phyloP scores from a whole-genome alignment of 2,113 vertebrate species.

The Corythoichthys intestinalis region DNA sequence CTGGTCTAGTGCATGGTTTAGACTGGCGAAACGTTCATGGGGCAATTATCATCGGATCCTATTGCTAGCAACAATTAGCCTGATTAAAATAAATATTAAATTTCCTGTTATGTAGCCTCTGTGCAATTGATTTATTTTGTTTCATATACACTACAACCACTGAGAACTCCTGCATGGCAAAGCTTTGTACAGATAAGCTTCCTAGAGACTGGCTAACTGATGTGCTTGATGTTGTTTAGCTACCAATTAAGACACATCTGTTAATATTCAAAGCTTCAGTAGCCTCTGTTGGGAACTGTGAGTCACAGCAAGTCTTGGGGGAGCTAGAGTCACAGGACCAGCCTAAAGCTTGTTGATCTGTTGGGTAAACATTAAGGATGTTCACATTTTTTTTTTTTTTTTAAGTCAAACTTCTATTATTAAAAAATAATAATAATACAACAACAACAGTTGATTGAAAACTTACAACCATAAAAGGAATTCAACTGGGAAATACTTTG shows the following conservation, averaged over 20 bases:
- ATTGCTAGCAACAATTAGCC: background rate
- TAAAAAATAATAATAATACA: too few species aligned
- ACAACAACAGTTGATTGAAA: background rate
- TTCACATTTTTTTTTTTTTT: constrained; percentile 11
- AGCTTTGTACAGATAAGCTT: constrained; percentile 9
- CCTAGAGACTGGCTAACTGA: constrained; percentile 12
- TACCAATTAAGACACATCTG: constrained; percentile 43
- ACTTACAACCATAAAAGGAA: background rate
- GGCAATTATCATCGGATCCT: too few species aligned
- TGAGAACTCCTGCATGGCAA: background rate
- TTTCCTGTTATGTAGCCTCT: background rate
- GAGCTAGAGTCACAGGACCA: constrained; percentile 14
- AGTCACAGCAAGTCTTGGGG: constrained; percentile 24
- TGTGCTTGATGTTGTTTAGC: constrained; percentile 19
- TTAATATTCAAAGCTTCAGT: constrained; percentile 37
- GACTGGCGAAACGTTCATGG: too few species aligned
- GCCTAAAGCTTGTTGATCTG: constrained; percentile 22
- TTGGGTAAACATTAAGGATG: background rate
- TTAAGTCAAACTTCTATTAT: too few species aligned
- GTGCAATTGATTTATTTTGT: background rate
- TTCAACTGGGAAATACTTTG: background rate
- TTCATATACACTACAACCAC: background rate
- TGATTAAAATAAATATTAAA: background rate
- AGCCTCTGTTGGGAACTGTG: constrained; percentile 25
- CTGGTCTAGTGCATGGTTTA: too few species aligned